Evolutionary conservation across 2,888 invertebrate genomes (phyloP).

Genomic region (Lobophora halterata): DNA sequence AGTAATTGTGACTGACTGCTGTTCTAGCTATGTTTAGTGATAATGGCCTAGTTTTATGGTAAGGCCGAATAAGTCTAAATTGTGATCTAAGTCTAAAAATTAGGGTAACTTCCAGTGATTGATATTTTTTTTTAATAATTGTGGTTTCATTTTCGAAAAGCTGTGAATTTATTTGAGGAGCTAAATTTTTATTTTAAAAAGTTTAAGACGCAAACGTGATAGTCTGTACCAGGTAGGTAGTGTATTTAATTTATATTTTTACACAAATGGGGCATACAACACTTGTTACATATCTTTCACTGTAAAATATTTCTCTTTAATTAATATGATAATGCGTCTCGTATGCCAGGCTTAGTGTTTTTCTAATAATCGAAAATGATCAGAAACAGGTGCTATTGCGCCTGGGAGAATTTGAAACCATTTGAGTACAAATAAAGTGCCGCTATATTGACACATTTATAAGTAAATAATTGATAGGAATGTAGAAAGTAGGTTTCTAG

Average conservation of each 20-base stretch:
- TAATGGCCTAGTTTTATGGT: too few relatives aligned
- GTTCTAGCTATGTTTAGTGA: too few relatives aligned
- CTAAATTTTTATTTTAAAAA: conserved; percentile 29
- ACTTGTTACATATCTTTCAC: conserved; percentile 78
- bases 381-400: conserved; percentile 18
- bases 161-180: conserved; percentile 40
- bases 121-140: conserved; percentile 46
- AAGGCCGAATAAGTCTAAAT: conserved; percentile 38
- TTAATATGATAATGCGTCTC: conserved; percentile 21
- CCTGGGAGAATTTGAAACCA: conserved; percentile 26
- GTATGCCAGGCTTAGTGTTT: conserved; percentile 19
- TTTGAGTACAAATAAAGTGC: conserved; percentile 46
- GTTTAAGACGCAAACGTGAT: conserved; percentile 35
- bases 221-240: conserved; percentile 62
- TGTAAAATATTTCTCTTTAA: conserved; percentile 50
- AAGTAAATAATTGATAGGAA: conserved; percentile 23
- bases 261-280: conserved; percentile 54
- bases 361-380: conserved; percentile 14
- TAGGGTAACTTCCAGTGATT: conserved; percentile 43
- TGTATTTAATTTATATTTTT: conserved; percentile 57
- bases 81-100: conserved; percentile 48
- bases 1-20: too few relatives aligned
- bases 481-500: conserved; percentile 23
- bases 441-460: conserved; percentile 51
- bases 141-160: conserved; percentile 42